Base-by-base conservation (phyloP, 2,113 vertebrate species). In the Synchiropus splendidus region DNA sequence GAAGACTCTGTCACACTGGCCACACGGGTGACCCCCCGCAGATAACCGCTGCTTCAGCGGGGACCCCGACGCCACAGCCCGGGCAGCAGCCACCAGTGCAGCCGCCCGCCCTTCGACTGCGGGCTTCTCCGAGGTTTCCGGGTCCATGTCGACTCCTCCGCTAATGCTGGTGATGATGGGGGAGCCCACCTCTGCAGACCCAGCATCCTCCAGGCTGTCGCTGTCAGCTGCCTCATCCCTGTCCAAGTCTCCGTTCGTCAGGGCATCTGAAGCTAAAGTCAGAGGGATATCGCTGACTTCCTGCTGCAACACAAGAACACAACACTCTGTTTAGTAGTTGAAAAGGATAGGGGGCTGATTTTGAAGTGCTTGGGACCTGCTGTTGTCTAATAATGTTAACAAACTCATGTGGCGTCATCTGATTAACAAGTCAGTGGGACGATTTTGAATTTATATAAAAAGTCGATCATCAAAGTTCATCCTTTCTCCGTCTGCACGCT, bases 1-100 rank as follows among this genome's bases (percentile, higher is more conserved):
- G 87, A 98, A 93, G 78, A 98, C 88, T 54, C 87, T 81, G 77
- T 94, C 91, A 72, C 94, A 98, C 85, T 92, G 89, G 70, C 83
- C 83, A 70, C 94, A 98, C 21, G 90, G 82, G 84, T 97, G 92
- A 62, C 92, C 91, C 52, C 90, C 87, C 45, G 86, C 82, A 43
- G 83, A 79, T 38, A 85, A 83, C 49, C 81, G 78, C 61, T 88
- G 87, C 83, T 91, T 89, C 79, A 85, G 85, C 58, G 87, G 77
- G 59, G 75, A 79, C 71, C 82, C 80, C 12, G 76, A 80, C 27
- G 43, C 64, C 6, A 33, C 37, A 5, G 63, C 61, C 34, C 67
- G 66, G 12, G 67, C 75, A 2, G 68, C 68, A 1, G 74, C 64
- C 31, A 70, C 58, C 1, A 81, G 53, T 9, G 70, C 53, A 1